Evolutionary conservation across 2,113 vertebrate genomes (phyloP), one percentile per base, ranked within the genome.

Genomic region (Ailuropoda melanoleuca): DNA sequence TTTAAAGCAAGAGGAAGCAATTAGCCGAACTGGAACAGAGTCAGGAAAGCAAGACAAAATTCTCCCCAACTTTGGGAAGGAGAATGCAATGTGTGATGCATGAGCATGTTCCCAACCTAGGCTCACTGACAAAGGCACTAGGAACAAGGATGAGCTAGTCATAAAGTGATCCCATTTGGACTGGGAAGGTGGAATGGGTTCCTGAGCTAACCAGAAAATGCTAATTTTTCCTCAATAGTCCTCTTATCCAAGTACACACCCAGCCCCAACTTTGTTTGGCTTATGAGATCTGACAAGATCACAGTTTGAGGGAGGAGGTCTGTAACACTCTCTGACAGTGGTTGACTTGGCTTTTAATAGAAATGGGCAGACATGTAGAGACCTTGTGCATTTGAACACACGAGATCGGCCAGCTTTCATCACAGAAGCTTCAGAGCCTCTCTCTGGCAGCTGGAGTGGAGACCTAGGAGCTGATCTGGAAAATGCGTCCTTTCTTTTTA

Each of bases 271-370:
- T 39, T 91, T 26, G 39, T 92, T 92, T 93, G 91, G 56, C 18
- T 98, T 98, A 98, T 98, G 94, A 97, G 97, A 98, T 97, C 93
- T 97, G 97, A 98, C 97, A 98, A 97, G 97, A 98, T 96, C 94
- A 82, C 94, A 84, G 82, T 95, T 93, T 98, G 97, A 98, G 75
- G 89, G 83, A 98, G 86, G 78, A 97, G 86, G 72, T 88, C 86
- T 95, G 60, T 97, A 98, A 98, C 95, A 37, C 91, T 97, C 90
- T 86, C 91, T 97, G 97, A 98, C 97, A 98, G 96, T 97, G 88
- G 94, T 77, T 98, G 98, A 98, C 97, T 98, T 97, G 96, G 77
- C 62, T 97, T 98, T 98, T 98, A 98, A 98, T 98, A 96, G 91
- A 97, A 97, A 97, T 97, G 94, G 97, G 96, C 97, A 97, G 96